Evolutionary conservation across 2,797 vertebrate species (phyloP), one percentile per base, ranked within the genome.

Genomic region (Danio choprae): DNA sequence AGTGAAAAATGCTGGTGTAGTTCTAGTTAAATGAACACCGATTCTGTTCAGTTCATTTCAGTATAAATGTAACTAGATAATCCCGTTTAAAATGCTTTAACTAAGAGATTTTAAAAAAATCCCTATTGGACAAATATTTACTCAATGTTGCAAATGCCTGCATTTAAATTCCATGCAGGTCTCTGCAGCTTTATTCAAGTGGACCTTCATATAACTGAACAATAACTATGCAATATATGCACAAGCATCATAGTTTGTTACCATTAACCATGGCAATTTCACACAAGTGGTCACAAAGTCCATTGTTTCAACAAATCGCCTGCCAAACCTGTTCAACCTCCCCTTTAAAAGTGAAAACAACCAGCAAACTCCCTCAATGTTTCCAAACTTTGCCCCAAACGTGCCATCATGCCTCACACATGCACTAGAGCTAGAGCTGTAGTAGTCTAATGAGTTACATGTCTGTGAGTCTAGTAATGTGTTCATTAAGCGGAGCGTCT

Each of bases 391-490:
- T 40, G 6, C 68, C 50, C 5, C 2, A 41, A 41, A 77, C n/a
- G 29, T 18, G 46, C 29, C 16, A 56, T 71, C 6, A 50, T 13
- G 13, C 40, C 72, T 71, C 50, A 64, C 41, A 36, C 50, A 51
- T 6, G 29, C 8, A 63, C 8, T 13, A 41, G 7, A 64, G 69
- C 41, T 4, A 41, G 40, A 53, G 62, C 40, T 83, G 71, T 79
- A 70, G 7, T 22, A 59, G 76, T 65, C 22, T 79, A 79, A 80
- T 76, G 41, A 83, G 74, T 8, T 63, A 18, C 67, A 75, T 29
- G 64, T 46, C 62, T 69, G 40, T n/a, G 46, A 43, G 60, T 15
- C 40, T 71, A 40, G 68, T 67, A 72, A 81, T 60, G 65, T 8
- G 53, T 55, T 83, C 63, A 77, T 82, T 56, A 68, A 53, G 70